Conservation (phyloP, 2,797 vertebrate genomes). For the Microctenopoma stevenorrisi region DNA sequence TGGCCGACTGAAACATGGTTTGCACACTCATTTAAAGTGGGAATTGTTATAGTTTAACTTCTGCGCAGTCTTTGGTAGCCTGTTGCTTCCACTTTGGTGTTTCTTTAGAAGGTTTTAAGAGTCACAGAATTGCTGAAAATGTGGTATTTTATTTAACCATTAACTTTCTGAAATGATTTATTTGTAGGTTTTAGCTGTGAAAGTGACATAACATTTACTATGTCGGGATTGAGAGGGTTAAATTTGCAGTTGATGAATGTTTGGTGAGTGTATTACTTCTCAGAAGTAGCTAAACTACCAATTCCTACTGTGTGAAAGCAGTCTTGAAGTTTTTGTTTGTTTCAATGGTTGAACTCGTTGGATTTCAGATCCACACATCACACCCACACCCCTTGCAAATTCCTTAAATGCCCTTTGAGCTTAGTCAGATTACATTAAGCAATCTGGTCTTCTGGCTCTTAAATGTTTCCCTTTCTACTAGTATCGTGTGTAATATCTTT, state of each 20-base stretch:
- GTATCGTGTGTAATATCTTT: slow-evolving; percentile 7
- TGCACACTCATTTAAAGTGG: slow-evolving; percentile 40
- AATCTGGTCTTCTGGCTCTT: slow-evolving; percentile 5
- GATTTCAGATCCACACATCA: slow-evolving; percentile 9
- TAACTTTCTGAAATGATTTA: too few relatives aligned
- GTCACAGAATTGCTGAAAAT: too few relatives aligned
- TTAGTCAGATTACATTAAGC: slow-evolving; percentile 21
- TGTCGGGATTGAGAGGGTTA: background rate
- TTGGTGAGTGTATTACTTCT: background rate
- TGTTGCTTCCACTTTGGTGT: background rate
- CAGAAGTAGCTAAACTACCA: too few relatives aligned
- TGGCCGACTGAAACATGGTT: slow-evolving; percentile 47
- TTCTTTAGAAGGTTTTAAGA: background rate
- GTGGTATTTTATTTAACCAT: too few relatives aligned
- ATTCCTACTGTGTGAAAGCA: too few relatives aligned
- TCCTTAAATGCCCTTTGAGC: slow-evolving; percentile 8
- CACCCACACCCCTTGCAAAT: background rate
- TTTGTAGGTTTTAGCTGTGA: too few relatives aligned
- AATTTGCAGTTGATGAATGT: background rate
- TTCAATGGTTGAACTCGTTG: too few relatives aligned
- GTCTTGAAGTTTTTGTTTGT: too few relatives aligned
- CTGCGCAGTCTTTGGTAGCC: background rate
- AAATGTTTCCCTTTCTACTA: slow-evolving; percentile 5
- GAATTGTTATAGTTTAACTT: slow-evolving; percentile 18
- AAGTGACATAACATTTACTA: too few relatives aligned